Evolutionary conservation across 2,888 invertebrate species (phyloP).

Genomic region (Hemicrepidius hirtus): DNA sequence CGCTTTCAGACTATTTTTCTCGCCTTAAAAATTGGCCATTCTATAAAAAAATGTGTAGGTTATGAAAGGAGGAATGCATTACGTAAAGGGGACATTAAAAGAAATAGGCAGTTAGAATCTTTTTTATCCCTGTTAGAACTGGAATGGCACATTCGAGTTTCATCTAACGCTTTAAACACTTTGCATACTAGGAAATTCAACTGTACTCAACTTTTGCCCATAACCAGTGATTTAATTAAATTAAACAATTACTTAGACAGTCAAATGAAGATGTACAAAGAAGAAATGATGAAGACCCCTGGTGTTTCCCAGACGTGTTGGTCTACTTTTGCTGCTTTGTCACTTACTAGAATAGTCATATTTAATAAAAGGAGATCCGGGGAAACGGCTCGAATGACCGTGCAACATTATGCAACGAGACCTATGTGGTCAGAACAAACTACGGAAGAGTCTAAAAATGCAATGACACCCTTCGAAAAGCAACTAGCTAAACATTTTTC

Average conservation of each 20-base stretch:
- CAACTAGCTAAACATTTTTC: constrained; percentile 27
- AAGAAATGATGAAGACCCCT: not conserved
- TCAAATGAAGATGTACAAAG: not conserved
- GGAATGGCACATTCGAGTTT: constrained; percentile 13
- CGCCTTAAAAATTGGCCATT: constrained; percentile 24
- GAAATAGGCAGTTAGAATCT: not conserved
- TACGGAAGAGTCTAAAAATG: constrained; percentile 24
- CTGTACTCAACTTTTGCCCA: not conserved
- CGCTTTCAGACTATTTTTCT: too few species aligned
- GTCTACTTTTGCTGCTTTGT: constrained; percentile 10
- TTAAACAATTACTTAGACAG: constrained; percentile 10
- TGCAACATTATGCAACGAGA: constrained; percentile 17
- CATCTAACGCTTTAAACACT: constrained; percentile 17
- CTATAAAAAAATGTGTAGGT: constrained; percentile 18
- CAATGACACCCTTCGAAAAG: constrained; percentile 34
- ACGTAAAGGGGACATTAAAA: constrained; percentile 1
- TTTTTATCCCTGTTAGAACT: constrained; percentile 1
- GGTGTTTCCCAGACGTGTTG: not conserved
- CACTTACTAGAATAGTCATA: constrained; percentile 19
- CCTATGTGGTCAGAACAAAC: constrained; percentile 19
- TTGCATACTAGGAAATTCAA: constrained; percentile 11
- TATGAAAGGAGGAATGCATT: constrained; percentile 15
- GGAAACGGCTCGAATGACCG: constrained; percentile 32
- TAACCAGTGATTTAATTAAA: constrained; percentile 21
- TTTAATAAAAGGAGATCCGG: constrained; percentile 45